Evolutionary conservation across 1,140 invertebrate species (phyloP).

Genomic region (Tribolium castaneum): DNA sequence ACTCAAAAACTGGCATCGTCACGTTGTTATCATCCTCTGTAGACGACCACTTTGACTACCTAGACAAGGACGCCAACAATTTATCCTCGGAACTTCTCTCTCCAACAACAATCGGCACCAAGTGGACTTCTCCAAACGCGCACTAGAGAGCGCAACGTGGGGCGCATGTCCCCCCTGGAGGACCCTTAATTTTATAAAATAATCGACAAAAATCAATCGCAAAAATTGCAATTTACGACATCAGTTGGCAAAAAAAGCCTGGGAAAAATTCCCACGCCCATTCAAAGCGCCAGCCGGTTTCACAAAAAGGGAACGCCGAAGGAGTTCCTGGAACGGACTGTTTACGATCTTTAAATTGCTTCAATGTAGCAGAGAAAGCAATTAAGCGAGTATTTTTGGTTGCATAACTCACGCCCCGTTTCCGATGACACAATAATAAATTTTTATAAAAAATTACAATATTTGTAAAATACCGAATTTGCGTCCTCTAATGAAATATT

Average conservation of each 20-base stretch:
- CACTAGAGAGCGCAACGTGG: neutral
- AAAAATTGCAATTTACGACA: too few species aligned
- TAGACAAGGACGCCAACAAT: neutral
- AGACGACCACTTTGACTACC: neutral
- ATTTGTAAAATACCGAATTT: neutral
- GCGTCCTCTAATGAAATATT: too few species aligned
- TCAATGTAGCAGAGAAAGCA: neutral
- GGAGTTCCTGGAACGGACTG: too few species aligned
- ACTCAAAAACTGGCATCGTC: slow-evolving; percentile 7
- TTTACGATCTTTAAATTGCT: too few species aligned
- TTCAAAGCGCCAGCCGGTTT: too few species aligned
- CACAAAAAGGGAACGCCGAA: too few species aligned
- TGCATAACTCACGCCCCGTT: neutral
- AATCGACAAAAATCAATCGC: neutral
- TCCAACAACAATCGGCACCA: too few species aligned
- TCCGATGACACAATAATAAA: neutral
- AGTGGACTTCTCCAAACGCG: neutral
- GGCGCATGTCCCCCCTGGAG: neutral
- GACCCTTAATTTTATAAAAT: neutral
- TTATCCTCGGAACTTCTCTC: too few species aligned
- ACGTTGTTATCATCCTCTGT: neutral
- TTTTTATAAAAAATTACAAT: neutral
- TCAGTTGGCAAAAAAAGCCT: too few species aligned
- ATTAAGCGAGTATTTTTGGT: neutral
- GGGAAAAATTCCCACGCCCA: too few species aligned